Percentiles rank a stretch among this genome's conserved stretches.
These are phyloP conservation scores for Eurypyga helias DNA, from an alignment of 2,113 vertebrate genomes.

Conservation along the genomic window DNA sequence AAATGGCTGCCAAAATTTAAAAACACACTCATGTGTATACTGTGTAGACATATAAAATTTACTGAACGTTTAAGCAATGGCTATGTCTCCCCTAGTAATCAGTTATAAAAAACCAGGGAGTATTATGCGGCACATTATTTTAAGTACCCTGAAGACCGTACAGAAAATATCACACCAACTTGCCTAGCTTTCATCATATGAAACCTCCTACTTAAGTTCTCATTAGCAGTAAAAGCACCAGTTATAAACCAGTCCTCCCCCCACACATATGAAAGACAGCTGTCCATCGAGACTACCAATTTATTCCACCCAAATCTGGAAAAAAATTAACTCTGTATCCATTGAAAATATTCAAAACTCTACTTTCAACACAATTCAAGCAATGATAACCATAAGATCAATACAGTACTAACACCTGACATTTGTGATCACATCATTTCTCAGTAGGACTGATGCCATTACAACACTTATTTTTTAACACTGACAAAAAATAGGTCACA, in stretches of 20 bases:
- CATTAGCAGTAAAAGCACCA: neutral
- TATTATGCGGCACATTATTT: neutral
- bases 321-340: neutral
- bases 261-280: neutral
- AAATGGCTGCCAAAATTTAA: neutral
- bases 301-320: neutral
- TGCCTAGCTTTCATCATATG: neutral
- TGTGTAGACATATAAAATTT: neutral
- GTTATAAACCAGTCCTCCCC: neutral
- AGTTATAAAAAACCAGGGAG: neutral
- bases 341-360: neutral
- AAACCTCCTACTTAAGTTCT: conserved; percentile 12
- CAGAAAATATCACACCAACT: neutral
- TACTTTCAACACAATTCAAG: neutral
- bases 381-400: neutral
- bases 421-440: neutral
- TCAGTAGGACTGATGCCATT: neutral
- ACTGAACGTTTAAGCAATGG: neutral
- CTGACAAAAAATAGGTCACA: neutral
- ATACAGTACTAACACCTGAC: neutral
- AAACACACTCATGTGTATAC: neutral
- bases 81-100: neutral
- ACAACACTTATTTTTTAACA: neutral
- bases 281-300: neutral
- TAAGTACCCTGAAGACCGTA: neutral